These are phyloP conservation scores for Tenualosa thibaudeaui DNA, from an alignment of 2,797 vertebrate genomes.

Conservation along the genomic window DNA sequence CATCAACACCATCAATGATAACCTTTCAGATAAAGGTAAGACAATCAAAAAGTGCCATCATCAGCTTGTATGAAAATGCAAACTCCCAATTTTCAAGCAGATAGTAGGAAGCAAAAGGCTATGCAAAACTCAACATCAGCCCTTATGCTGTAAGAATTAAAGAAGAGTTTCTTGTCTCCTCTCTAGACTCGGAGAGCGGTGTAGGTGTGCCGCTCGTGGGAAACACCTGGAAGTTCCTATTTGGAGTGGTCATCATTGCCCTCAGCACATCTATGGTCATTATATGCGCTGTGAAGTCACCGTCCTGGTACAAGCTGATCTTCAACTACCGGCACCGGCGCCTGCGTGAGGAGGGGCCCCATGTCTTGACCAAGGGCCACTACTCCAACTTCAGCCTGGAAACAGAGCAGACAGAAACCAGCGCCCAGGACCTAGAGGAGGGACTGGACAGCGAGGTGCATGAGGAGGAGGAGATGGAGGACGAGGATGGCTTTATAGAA, in stretches of 20 bases:
- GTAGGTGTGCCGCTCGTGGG: conserved; percentile 53
- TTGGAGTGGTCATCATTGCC: conserved; percentile 73
- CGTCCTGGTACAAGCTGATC: conserved; percentile 80
- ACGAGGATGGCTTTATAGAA: conserved; percentile 87
- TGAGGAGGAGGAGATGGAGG: conserved; percentile 65
- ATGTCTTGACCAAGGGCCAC: conserved; percentile 60
- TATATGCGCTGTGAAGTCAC: conserved; percentile 80
- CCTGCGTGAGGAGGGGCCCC: conserved; percentile 69
- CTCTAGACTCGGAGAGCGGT: conserved; percentile 7
- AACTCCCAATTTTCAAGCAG: neutral
- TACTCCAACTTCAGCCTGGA: conserved; percentile 53
- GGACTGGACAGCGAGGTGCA: conserved; percentile 60
- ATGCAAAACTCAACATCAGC: neutral
- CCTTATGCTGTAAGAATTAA: neutral
- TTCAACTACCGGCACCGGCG: conserved; percentile 84
- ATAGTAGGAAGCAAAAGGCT: neutral
- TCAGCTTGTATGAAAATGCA: neutral
- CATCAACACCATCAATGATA: conserved; percentile 1
- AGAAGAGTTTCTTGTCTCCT: neutral
- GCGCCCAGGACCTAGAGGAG: conserved; percentile 67
- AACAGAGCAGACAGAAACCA: conserved; percentile 57
- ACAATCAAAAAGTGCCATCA: neutral
- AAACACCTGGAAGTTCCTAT: conserved; percentile 86
- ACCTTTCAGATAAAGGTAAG: conserved; percentile 41
- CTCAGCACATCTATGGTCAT: conserved; percentile 77